Conservation (phyloP, 2,888 invertebrate species). For the Xestobium rufovillosum region DNA sequence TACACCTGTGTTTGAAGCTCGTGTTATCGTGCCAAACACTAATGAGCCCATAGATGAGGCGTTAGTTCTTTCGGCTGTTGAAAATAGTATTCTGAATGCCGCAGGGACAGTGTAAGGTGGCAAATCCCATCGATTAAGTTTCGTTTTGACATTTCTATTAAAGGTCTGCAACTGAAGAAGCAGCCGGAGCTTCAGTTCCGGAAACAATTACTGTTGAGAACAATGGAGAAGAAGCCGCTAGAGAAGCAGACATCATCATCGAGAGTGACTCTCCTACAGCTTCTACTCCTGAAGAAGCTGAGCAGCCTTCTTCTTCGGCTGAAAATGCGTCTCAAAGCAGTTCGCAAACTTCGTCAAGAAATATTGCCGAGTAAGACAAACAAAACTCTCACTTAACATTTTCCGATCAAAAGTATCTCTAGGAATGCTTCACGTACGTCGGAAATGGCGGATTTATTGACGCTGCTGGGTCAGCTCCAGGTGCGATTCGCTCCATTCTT, state of each 20-base stretch:
- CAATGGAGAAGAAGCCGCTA: no score
- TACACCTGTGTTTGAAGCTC: constrained; percentile 42
- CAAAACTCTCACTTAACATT: no score
- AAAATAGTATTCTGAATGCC: constrained; percentile 32
- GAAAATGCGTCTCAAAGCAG: constrained; percentile 33
- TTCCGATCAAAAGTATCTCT: no score
- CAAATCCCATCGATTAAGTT: not conserved
- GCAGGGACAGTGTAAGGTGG: constrained; percentile 25
- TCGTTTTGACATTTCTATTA: not conserved
- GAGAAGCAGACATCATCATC: no score
- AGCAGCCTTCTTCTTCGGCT: constrained; percentile 30
- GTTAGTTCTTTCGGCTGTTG: constrained; percentile 35
- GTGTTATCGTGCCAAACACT: constrained; percentile 37
- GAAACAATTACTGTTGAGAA: not conserved
- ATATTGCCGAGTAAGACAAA: no score
- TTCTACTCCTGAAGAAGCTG: constrained; percentile 31
- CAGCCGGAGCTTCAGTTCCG: not conserved
- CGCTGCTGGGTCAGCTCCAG: constrained; percentile 48
- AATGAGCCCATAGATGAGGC: constrained; percentile 35
- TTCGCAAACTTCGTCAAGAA: no score
- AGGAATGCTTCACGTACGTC: constrained; percentile 43
- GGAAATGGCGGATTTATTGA: constrained; percentile 51
- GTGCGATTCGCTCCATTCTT: constrained; percentile 59
- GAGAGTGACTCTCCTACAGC: no score
- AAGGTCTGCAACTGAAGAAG: not conserved